A percentile compares a stretch with the other conserved stretches of the same genome.
Conservation (phyloP, 2,113 vertebrate genomes). For the Nycticorax nycticorax region DNA sequence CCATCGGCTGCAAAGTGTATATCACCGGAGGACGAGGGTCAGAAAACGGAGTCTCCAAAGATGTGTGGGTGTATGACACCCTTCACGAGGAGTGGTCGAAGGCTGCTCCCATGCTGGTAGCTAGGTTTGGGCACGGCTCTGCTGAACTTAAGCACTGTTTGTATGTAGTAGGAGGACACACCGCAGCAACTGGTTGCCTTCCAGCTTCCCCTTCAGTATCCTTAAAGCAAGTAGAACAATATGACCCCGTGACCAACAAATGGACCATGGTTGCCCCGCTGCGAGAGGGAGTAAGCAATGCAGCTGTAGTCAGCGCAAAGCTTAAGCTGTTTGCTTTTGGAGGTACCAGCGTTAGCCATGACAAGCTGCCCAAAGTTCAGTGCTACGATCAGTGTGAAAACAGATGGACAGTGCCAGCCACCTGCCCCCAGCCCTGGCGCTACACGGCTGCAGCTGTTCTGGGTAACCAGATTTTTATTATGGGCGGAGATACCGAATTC, state of each 20-base stretch:
- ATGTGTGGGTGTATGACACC: slow-evolving; percentile 85
- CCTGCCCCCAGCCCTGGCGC: slow-evolving; percentile 86
- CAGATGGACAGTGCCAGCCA: slow-evolving; percentile 83
- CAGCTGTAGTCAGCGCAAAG: slow-evolving; percentile 83
- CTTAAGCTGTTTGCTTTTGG: slow-evolving; percentile 86
- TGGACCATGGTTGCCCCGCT: slow-evolving; percentile 86
- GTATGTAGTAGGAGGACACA: slow-evolving; percentile 83
- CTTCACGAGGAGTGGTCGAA: slow-evolving; percentile 85
- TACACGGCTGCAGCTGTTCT: slow-evolving; percentile 85
- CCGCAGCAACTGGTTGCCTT: slow-evolving; percentile 81
- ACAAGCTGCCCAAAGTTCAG: slow-evolving; percentile 85
- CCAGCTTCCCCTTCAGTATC: slow-evolving; percentile 84
- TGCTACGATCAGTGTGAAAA: slow-evolving; percentile 84
- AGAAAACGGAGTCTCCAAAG: slow-evolving; percentile 83
- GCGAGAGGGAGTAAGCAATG: slow-evolving; percentile 83
- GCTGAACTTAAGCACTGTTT: slow-evolving; percentile 83
- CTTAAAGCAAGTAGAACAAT: slow-evolving; percentile 84
- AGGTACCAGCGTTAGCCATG: slow-evolving; percentile 82
- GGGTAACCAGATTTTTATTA: slow-evolving; percentile 86
- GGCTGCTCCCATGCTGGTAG: slow-evolving; percentile 83
- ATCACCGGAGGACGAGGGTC: slow-evolving; percentile 83
- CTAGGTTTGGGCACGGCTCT: slow-evolving; percentile 83
- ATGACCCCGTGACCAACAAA: slow-evolving; percentile 81
- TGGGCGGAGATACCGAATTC: slow-evolving; percentile 85
- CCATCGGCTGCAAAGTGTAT: slow-evolving; percentile 85